Conservation (phyloP, 2,113 vertebrate genomes). For the Lontra canadensis region DNA sequence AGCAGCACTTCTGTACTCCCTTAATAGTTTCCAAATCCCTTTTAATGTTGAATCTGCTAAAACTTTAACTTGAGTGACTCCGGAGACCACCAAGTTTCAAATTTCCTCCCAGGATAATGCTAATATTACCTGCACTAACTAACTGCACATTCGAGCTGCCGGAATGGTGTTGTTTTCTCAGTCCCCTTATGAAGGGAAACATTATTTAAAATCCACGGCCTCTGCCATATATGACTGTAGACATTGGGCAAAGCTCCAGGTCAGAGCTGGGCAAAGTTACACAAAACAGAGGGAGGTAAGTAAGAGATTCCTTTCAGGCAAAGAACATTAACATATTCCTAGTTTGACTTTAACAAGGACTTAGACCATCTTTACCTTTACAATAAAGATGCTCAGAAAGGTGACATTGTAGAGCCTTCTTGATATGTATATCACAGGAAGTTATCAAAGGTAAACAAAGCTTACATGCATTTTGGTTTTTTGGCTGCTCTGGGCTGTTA, state of each 20-base stretch:
- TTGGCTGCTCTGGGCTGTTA: neutral
- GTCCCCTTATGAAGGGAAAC: conserved; percentile 62
- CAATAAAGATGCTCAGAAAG: neutral
- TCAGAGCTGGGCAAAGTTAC: conserved; percentile 66
- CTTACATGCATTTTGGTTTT: neutral
- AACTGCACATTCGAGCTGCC: neutral
- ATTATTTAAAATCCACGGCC: conserved; percentile 66
- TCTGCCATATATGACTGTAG: conserved; percentile 54
- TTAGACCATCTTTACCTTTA: neutral
- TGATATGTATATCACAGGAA: neutral
- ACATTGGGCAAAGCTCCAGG: conserved; percentile 64
- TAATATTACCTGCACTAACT: conserved; percentile 29
- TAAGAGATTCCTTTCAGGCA: conserved; percentile 47
- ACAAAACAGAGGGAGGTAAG: conserved; percentile 45
- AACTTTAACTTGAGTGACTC: conserved; percentile 57
- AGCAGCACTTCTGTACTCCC: neutral
- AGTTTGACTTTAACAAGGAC: conserved; percentile 38
- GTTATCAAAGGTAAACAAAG: neutral
- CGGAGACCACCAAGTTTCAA: conserved; percentile 59
- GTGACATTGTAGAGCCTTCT: neutral
- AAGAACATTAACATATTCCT: neutral
- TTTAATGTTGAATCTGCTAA: conserved; percentile 55
- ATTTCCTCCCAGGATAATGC: conserved; percentile 67
- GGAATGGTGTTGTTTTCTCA: conserved; percentile 6
- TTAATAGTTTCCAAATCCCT: conserved; percentile 47